Evolutionary conservation across 23 tunicate species (phyloP).

Genomic region (Pegea sp.): DNA sequence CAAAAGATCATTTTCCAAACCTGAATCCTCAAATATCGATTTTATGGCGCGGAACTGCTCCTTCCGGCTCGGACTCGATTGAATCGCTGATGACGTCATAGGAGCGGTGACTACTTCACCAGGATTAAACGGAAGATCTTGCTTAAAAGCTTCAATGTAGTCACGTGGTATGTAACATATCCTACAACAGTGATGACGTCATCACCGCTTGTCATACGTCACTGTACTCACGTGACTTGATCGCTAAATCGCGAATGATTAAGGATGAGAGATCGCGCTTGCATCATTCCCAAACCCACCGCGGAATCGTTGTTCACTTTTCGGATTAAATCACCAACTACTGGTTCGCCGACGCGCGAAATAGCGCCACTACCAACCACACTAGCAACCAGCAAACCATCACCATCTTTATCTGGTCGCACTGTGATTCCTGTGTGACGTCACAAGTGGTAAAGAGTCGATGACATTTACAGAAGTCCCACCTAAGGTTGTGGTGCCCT

Average conservation of each 20-base stretch:
- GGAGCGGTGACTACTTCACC: too few relatives aligned
- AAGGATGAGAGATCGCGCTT: constrained; percentile 57
- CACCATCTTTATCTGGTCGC: constrained; percentile 66
- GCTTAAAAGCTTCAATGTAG: constrained; percentile 47
- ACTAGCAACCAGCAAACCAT: constrained; percentile 50
- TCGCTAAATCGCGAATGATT: constrained; percentile 52
- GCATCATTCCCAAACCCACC: constrained; percentile 64
- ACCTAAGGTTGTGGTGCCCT: constrained; percentile 69
- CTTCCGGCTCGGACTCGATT: constrained; percentile 14
- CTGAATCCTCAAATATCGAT: constrained; percentile 22
- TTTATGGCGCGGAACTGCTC: constrained; percentile 28
- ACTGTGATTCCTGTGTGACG: constrained; percentile 55
- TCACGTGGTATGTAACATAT: constrained; percentile 46
- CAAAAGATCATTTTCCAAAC: neutral
- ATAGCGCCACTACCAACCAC: constrained; percentile 58
- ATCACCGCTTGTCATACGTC: neutral
- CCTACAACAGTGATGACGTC: constrained; percentile 3
- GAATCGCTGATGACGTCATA: constrained; percentile 5
- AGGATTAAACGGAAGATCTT: constrained; percentile 41
- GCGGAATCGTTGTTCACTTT: constrained; percentile 65
- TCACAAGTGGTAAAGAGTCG: too few relatives aligned
- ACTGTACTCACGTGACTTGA: constrained; percentile 32
- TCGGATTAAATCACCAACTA: constrained; percentile 71
- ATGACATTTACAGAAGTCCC: too few relatives aligned
- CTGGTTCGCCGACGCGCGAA: constrained; percentile 43